Conservation (phyloP, 2,113 vertebrate genomes). For the Climacteris rufus region DNA sequence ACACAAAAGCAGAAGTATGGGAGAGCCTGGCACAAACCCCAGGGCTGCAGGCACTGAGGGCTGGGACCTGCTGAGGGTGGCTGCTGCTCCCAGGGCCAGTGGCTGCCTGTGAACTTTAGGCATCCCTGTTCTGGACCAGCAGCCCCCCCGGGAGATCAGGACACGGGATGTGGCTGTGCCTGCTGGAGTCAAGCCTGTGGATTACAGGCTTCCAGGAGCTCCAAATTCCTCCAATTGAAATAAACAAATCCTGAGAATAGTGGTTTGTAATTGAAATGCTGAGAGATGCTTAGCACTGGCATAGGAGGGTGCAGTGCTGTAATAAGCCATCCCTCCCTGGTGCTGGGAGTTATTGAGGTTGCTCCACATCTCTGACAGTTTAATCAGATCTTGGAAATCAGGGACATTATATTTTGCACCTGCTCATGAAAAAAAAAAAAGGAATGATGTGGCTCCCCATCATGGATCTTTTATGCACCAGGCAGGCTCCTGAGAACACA, state of each 20-base stretch:
- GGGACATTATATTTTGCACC: constrained; percentile 56
- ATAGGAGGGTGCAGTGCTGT: not conserved
- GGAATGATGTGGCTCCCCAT: not conserved
- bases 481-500: not conserved
- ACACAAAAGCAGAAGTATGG: accelerated
- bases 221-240: constrained; percentile 35
- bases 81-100: not conserved
- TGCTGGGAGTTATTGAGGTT: constrained; percentile 48
- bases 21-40: not conserved
- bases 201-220: not conserved
- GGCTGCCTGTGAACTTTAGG: not conserved
- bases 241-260: constrained; percentile 28
- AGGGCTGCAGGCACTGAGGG: not conserved
- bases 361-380: constrained; percentile 59
- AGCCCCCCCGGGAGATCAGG: not conserved
- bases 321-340: not conserved
- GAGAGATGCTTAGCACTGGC: not conserved
- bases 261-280: not conserved
- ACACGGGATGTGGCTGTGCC: not conserved
- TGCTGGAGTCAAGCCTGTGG: not conserved
- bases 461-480: constrained; percentile 9
- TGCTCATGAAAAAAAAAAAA: constrained; percentile 49
- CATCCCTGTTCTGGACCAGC: not conserved
- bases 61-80: not conserved
- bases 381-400: constrained; percentile 69